Percentiles rank a stretch among this genome's conserved stretches.
These are phyloP conservation scores for Drosophila birchii DNA, from an alignment of 2,888 invertebrate species.

Conservation along the genomic window DNA sequence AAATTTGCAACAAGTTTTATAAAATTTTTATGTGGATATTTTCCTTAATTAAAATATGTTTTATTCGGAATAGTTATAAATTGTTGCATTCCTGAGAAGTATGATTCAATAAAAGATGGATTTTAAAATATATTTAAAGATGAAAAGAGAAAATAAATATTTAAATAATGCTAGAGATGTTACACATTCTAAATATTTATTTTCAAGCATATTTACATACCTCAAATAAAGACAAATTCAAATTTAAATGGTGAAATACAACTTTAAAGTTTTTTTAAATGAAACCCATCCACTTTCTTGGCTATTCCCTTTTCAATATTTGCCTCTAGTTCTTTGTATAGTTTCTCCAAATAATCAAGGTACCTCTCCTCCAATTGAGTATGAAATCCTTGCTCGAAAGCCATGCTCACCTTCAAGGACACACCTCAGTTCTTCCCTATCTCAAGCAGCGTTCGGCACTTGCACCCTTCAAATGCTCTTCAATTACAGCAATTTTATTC, in stretches of 20 bases:
- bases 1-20: not conserved
- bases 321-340: too few species aligned
- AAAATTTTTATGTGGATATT: not conserved
- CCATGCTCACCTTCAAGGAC: slow-evolving; percentile 31
- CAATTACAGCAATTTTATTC: slow-evolving; percentile 40
- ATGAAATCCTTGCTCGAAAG: slow-evolving; percentile 2
- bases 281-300: not conserved
- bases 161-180: not conserved
- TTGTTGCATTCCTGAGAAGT: too few species aligned
- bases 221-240: not conserved
- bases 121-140: not conserved
- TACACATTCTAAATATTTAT: not conserved
- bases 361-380: not conserved
- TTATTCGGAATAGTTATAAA: not conserved
- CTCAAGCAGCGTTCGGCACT: slow-evolving; percentile 35
- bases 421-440: slow-evolving; percentile 5
- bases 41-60: too few species aligned
- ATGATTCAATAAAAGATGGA: not conserved
- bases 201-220: too few species aligned
- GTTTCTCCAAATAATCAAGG: slow-evolving; percentile 20
- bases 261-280: not conserved
- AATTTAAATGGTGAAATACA: not conserved
- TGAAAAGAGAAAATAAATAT: not conserved
- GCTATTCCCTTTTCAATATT: not conserved
- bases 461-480: slow-evolving; percentile 45